Base-by-base conservation (phyloP, 2,113 vertebrate genomes). In the Myrmecophaga tridactyla region DNA sequence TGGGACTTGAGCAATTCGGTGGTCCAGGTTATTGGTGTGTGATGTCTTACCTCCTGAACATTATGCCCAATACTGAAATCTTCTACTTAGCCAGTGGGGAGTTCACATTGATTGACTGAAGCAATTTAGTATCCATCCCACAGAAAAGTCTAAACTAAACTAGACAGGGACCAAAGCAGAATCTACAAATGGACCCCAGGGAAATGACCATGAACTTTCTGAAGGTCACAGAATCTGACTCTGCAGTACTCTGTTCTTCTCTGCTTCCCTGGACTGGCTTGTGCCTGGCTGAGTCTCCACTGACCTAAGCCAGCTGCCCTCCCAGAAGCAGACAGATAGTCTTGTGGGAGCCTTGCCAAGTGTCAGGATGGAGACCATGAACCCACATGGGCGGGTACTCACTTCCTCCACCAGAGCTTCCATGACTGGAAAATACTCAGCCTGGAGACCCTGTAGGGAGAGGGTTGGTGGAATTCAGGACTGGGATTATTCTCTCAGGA, bases 251-350 rank as follows among this genome's bases (percentile, higher is more conserved):
- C 15, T 27, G 6, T 77, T 77, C 39, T 60, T 77, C 56, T 75
- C 51, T 23, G 1, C 0, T 36, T 46, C 31, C 4, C 10, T 13
- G 13, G 11, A 13, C n/a, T 11, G 0, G 15, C 17, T 3, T 56
- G 36, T 39, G 63, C 20, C 46, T 3, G 4, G 8, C 53, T 56
- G 9, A 7, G 12, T 21, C 6, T 18, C 14, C 29, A 46, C 58
- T 89, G 56, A 12, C 0, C 0, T 1, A 10, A 51, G 43, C 20
- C 34, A 58, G 12, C 25, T 94, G 31, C 41, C 36, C 3, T 17
- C 12, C 23, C 58, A 31, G 10, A 48, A n/a, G 39, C 39, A 75
- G 81, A 73, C 4, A 20, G 58, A 51, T 4, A 65, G 1, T 39
- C 43, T 62, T 17, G 14, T 7, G 7, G 34, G 17, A 48, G 20